These are phyloP conservation scores for Epistrophe eligans DNA, from an alignment of 2,888 invertebrate genomes.

Conservation along the genomic window DNA sequence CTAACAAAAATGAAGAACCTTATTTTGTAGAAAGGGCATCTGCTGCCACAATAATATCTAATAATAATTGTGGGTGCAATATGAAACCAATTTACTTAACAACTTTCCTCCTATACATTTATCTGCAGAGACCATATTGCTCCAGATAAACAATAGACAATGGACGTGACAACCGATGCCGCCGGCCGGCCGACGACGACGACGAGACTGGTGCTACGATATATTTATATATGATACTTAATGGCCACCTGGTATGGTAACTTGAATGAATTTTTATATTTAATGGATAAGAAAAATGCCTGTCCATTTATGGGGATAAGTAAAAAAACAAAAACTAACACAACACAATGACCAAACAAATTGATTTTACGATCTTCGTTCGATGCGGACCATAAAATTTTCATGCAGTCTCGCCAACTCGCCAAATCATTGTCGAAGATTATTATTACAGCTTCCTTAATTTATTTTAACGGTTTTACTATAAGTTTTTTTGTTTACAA, in stretches of 20 bases:
- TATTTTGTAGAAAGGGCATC: slow-evolving; percentile 59
- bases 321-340: slow-evolving; percentile 15
- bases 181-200: too few species aligned
- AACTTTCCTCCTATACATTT: slow-evolving; percentile 38
- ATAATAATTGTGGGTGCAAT: slow-evolving; percentile 60
- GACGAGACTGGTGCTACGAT: too few species aligned
- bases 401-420: slow-evolving; percentile 26
- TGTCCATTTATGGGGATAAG: slow-evolving; percentile 25
- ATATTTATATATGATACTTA: neutral
- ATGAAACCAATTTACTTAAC: slow-evolving; percentile 59
- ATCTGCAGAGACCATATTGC: slow-evolving; percentile 9
- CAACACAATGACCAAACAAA: slow-evolving; percentile 41
- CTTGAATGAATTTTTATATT: slow-evolving; percentile 64
- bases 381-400: slow-evolving; percentile 22
- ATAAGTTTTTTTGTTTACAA: slow-evolving; percentile 22
- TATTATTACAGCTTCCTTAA: slow-evolving; percentile 36
- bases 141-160: slow-evolving; percentile 39
- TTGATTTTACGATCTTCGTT: slow-evolving; percentile 47
- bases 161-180: neutral
- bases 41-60: neutral
- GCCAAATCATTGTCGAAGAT: slow-evolving; percentile 17
- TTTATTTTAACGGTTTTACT: slow-evolving; percentile 40
- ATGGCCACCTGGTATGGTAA: slow-evolving; percentile 45
- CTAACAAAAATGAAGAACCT: slow-evolving; percentile 25
- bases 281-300: slow-evolving; percentile 26